These are phyloP conservation scores for Xestoiulus laeticollis DNA, from an alignment of 2,888 invertebrate species.

Conservation along the genomic window DNA sequence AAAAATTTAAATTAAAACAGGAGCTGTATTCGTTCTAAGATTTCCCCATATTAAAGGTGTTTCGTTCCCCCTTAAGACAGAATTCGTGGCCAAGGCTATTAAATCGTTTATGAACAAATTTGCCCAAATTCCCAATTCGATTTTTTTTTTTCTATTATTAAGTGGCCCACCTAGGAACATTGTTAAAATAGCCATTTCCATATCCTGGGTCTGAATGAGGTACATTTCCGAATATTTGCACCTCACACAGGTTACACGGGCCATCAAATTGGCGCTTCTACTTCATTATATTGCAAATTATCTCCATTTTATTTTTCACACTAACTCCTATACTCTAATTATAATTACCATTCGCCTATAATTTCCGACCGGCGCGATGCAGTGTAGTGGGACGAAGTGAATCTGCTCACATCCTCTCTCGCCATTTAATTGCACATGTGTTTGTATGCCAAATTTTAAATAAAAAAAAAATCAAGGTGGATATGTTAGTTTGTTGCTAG, in stretches of 20 bases:
- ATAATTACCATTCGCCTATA: slow-evolving; percentile 27
- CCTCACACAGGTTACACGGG: slow-evolving; percentile 22
- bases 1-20: too few relatives aligned
- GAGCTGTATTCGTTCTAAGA: too few relatives aligned
- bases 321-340: slow-evolving; percentile 16
- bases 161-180: background rate
- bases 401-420: slow-evolving; percentile 17
- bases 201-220: slow-evolving; percentile 25
- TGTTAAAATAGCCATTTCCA: background rate
- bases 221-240: background rate
- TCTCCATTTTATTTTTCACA: slow-evolving; percentile 32
- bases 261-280: slow-evolving; percentile 37
- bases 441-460: background rate
- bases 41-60: too few relatives aligned
- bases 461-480: slow-evolving; percentile 4
- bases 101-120: too few relatives aligned
- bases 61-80: too few relatives aligned
- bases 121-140: background rate
- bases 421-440: background rate
- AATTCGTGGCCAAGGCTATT: background rate
- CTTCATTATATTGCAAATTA: slow-evolving; percentile 17
- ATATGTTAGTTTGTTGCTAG: background rate
- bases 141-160: background rate
- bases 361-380: background rate
- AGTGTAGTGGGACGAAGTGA: slow-evolving; percentile 10